Conservation (phyloP, 2,797 vertebrate species). For the Pipistrellus pygmaeus region DNA sequence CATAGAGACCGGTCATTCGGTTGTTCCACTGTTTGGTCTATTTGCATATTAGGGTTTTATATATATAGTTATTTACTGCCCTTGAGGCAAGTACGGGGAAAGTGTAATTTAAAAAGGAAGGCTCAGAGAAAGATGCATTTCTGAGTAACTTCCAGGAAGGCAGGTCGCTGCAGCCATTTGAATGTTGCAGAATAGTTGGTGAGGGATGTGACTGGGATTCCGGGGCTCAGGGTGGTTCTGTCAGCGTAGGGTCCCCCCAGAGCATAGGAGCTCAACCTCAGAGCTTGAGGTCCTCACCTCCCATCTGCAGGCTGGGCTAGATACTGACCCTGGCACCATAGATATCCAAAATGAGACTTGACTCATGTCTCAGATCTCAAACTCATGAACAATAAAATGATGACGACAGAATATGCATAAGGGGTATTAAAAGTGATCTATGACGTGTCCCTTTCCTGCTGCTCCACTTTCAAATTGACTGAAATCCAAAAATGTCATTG, state of each 20-base stretch:
- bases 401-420: neutral
- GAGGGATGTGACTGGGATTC: neutral
- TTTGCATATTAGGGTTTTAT: too few relatives aligned
- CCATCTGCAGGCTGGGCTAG: neutral
- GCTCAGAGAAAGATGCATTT: neutral
- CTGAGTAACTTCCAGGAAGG: neutral
- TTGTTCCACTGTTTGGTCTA: too few relatives aligned
- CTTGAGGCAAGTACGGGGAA: neutral
- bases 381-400: neutral
- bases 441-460: slow-evolving; percentile 28
- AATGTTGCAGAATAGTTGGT: too few relatives aligned
- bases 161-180: neutral
- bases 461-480: slow-evolving; percentile 32
- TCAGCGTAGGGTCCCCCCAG: neutral
- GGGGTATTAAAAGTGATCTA: neutral
- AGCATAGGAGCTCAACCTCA: neutral
- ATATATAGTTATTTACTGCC: neutral
- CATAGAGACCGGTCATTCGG: too few relatives aligned
- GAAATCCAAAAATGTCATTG: slow-evolving; percentile 56
- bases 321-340: neutral
- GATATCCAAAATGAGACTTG: neutral
- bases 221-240: neutral
- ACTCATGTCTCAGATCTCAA: neutral
- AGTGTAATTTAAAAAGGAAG: slow-evolving; percentile 15
- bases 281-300: neutral